Conservation (phyloP, 2,888 invertebrate species). For the Plemyria rubiginata region DNA sequence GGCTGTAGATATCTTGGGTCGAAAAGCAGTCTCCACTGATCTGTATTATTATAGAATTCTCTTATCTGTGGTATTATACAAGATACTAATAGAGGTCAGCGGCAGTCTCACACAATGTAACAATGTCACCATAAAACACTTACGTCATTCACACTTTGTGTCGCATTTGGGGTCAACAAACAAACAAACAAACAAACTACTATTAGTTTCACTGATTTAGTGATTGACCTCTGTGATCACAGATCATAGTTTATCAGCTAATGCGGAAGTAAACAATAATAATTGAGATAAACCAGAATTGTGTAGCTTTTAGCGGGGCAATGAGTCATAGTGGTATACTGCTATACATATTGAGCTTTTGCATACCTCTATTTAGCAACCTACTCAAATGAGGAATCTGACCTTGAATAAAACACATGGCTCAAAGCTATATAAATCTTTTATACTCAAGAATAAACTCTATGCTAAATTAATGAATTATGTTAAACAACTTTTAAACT, state of each 20-base stretch:
- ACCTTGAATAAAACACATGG: conserved; percentile 9
- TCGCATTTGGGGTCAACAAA: conserved; percentile 1
- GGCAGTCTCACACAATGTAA: conserved; percentile 1
- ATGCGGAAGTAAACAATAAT: background rate
- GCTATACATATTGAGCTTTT: background rate
- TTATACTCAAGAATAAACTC: background rate
- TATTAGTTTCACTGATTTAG: background rate
- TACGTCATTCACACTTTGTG: conserved; percentile 3
- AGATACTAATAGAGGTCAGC: no score
- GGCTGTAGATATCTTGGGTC: background rate
- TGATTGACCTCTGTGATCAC: conserved; percentile 2
- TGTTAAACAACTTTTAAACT: no score
- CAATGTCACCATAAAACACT: background rate
- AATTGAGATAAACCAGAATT: conserved; percentile 1
- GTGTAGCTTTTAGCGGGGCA: background rate
- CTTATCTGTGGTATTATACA: no score
- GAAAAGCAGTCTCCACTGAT: no score
- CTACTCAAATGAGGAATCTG: background rate
- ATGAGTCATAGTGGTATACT: background rate
- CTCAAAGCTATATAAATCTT: background rate
- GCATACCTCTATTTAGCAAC: background rate
- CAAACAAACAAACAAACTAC: background rate
- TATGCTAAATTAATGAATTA: no score
- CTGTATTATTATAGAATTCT: no score
- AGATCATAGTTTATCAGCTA: background rate